Evolutionary conservation across 1,140 invertebrate genomes (phyloP), one percentile per base, ranked within the genome.

Genomic region (Lordiphosa stackelbergi): DNA sequence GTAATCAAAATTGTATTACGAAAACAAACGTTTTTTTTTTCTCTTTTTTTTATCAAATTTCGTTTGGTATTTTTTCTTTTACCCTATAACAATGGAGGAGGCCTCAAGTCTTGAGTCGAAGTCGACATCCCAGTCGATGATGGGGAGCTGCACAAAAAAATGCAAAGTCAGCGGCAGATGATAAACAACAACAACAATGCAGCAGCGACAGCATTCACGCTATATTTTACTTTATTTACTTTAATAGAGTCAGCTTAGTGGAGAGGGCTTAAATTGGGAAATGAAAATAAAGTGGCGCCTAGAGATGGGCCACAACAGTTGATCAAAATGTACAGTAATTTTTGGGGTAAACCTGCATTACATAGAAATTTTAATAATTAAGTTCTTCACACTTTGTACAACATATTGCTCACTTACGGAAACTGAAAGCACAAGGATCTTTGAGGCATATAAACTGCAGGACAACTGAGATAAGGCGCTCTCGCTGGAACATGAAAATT

Each of bases 1-100:
- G 75, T 68, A 81, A 81, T 81, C 75, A 81, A 81, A 81, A 81
- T 83, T 81, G 75, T 81, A 81, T 81, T 81, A 81, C 75, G 75
- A 81, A 81, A 81, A 81, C 75, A 81, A 81, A 72, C 77, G 75
- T 83, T 83, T 81, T 79, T 81, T 69, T 75, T 74, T 54, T 60
- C 56, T 63, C 37, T 53, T 61, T 36, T 41, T 35, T 46, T 11
- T 43, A 34, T 41, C 13, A 42, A 31, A 24, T 53, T 24, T 53
- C 13, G 40, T 42, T 41, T 53, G 46, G 12, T 49, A 31, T 31
- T 31, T 31, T 31, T 47, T 38, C 43, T 69, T 65, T 60, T 62
- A 55, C 70, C 57, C 36, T 24, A 47, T 62, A 81, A 81, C 75
- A 81, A 81, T 81, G 77, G 42, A 35, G 51, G 54, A 46, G 53